Base-by-base conservation (phyloP, 1,140 invertebrate genomes). In the Diachasmimorpha longicaudata region DNA sequence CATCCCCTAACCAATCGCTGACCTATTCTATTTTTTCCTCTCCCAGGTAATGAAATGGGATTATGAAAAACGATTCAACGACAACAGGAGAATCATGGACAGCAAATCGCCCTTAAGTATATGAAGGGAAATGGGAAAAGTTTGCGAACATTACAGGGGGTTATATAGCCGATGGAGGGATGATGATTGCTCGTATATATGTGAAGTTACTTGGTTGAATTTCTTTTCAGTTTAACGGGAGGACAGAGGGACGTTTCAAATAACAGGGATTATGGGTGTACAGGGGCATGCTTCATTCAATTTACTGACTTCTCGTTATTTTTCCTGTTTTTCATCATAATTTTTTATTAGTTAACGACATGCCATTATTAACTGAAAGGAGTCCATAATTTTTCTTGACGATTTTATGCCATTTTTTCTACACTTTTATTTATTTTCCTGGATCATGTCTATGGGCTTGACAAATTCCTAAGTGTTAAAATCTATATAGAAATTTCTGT, bases 171-270 rank as follows among this genome's bases (percentile, higher is more conserved):
- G 25, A 14, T 25, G 4, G 42, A 66, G 75, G 67, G 25, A 63
- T 67, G 71, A 72, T 72, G 67, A 72, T 76, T 74, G 70, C 48
- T 71, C 25, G 69, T 71, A 66, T 4, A 76, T 39, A 71, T 16
- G 75, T 76, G 75, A 67, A 70, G 52, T 73, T 36, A 68, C 68
- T 72, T 71, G 37, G 70, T 71, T 23, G 31, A 55, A 67, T 72
- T 46, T 70, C 21, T 63, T 63, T 63, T 11, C 58, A 63, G 19
- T 23, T 63, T 8, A 63, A 63, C 58, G 6, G 23, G 58, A 55
- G 23, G 14, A 63, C n/a, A 63, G 19, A 8, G 48, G 19, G 58
- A 63, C 10, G 4, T 19, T 6, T 23, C 10, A 63, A 63, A 63
- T 63, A 63, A 63, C 58, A 63, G 58, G 19, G 5, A 63, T 63